These are phyloP conservation scores for Lasioglossum figueresi DNA, from an alignment of 2,888 invertebrate genomes.

Conservation along the genomic window DNA sequence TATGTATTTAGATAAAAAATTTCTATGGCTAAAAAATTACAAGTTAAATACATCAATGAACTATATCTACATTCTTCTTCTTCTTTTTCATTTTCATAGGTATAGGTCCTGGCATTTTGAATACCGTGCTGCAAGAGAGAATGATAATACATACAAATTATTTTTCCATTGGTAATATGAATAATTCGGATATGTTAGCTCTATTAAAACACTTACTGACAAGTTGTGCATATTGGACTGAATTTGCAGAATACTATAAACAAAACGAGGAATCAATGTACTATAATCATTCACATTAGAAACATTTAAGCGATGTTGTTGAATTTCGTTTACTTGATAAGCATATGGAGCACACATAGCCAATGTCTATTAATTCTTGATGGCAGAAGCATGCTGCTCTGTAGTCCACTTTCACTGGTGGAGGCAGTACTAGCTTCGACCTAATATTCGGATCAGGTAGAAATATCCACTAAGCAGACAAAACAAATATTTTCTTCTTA, in stretches of 20 bases:
- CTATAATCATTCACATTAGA: not conserved
- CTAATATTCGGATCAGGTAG: slow-evolving; percentile 93
- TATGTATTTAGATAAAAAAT: slow-evolving; percentile 54
- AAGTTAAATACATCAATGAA: slow-evolving; percentile 65
- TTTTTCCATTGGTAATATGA: not conserved
- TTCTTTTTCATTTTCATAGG: slow-evolving; percentile 93
- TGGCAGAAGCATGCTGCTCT: slow-evolving; percentile 99
- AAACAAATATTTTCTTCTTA: slow-evolving; percentile 27
- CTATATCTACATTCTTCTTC: slow-evolving; percentile 86
- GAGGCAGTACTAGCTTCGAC: slow-evolving; percentile 93
- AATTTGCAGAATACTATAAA: slow-evolving; percentile 97
- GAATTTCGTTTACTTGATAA: slow-evolving; percentile 90
- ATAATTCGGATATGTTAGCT: not conserved
- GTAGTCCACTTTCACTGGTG: slow-evolving; percentile 96
- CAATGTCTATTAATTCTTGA: slow-evolving; percentile 96
- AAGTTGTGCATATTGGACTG: slow-evolving; percentile 98
- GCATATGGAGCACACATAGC: slow-evolving; percentile 99
- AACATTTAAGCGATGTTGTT: not conserved
- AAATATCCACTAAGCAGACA: slow-evolving; percentile 92
- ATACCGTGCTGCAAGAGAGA: slow-evolving; percentile 91
- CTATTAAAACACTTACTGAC: slow-evolving; percentile 91
- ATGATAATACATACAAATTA: slow-evolving; percentile 34
- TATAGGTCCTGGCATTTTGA: slow-evolving; percentile 93
- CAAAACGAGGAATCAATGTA: slow-evolving; percentile 74
- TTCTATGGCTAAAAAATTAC: slow-evolving; percentile 29